These are phyloP conservation scores for Zaprionus tsacasi DNA, from an alignment of 1,140 invertebrate genomes.

Conservation along the genomic window DNA sequence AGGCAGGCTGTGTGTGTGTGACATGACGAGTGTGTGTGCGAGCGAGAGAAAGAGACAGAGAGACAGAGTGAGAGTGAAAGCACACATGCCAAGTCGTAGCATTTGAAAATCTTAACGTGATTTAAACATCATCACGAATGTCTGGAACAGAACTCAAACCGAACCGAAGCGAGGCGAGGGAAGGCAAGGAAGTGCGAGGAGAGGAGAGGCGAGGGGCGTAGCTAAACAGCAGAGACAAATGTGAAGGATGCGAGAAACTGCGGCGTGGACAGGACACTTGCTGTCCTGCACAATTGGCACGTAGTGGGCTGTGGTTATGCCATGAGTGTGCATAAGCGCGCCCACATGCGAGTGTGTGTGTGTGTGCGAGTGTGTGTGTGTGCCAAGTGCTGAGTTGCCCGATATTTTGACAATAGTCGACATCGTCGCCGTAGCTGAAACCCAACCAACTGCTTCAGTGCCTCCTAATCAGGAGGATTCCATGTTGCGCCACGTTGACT, in stretches of 20 bases:
- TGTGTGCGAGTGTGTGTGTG: background rate
- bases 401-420: constrained; percentile 58
- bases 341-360: background rate
- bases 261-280: constrained; percentile 41
- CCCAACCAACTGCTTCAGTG: constrained; percentile 61
- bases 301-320: constrained; percentile 34
- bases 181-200: constrained; percentile 9
- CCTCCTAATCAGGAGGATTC: constrained; percentile 60
- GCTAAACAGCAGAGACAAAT: constrained; percentile 37
- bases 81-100: constrained; percentile 64
- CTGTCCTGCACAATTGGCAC: constrained; percentile 69
- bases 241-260: constrained; percentile 13
- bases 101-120: constrained; percentile 71
- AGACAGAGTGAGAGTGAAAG: background rate
- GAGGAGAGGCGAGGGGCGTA: constrained; percentile 23
- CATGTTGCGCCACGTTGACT: constrained; percentile 55
- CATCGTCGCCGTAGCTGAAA: background rate
- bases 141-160: constrained; percentile 18
- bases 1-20: constrained; percentile 1
- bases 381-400: constrained; percentile 30
- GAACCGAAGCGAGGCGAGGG: background rate
- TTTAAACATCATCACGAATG: constrained; percentile 64
- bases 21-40: background rate
- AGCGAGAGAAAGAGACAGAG: too few species aligned
- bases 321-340: constrained; percentile 16